Base-by-base conservation (phyloP, 2,888 invertebrate genomes). In the Chirona hameri region DNA sequence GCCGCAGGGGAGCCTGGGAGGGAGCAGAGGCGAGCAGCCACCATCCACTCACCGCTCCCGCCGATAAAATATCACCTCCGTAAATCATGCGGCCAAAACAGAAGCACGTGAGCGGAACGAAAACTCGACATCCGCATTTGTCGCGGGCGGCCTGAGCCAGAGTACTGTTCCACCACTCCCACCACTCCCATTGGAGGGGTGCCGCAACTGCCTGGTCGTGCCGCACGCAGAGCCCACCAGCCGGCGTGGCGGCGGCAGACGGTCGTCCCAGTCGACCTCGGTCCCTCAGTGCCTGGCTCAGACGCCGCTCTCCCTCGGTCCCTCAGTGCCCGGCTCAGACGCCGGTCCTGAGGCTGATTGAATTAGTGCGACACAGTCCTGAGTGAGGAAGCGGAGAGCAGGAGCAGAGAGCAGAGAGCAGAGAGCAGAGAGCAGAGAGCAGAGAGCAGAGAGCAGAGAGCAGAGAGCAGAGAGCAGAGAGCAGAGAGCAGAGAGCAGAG, bases 211-310 rank as follows among this genome's bases (percentile, higher is more conserved):
- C 60, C 60, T 9, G 24, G 7, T 7, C 60, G 18, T 24, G 60
- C 18, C 60, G 60, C 18, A 24, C 27, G 69, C 69, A 69, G 27
- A 21, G 39, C 39, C 39, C 39, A 39, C 39, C 39, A 27, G 55
- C 52, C 7, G n/a, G 48, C 80, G 14, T 27, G 31, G 55, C 69
- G 12, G 27, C 55, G 21, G 31, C 69, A 24, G 48, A 48, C 27
- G 69, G 48, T n/a, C 52, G 24, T 65, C 81, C 52, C 81, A 81
- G 57, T 52, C 29, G 15, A 69, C 52, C 57, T 39, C 55, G 76
- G 65, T 57, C 81, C 79, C 82, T 29, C 79, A 81, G 81, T 80
- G 69, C 79, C 48, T 48, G 21, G 31, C n/a, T n/a, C 81, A 24
- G 46, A 27, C 27, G 69, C 52, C 80, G 69, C 39, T 52, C 27